Evolutionary conservation across 2,113 vertebrate species (phyloP), one percentile per base, ranked within the genome.

Genomic region (Martes martes): DNA sequence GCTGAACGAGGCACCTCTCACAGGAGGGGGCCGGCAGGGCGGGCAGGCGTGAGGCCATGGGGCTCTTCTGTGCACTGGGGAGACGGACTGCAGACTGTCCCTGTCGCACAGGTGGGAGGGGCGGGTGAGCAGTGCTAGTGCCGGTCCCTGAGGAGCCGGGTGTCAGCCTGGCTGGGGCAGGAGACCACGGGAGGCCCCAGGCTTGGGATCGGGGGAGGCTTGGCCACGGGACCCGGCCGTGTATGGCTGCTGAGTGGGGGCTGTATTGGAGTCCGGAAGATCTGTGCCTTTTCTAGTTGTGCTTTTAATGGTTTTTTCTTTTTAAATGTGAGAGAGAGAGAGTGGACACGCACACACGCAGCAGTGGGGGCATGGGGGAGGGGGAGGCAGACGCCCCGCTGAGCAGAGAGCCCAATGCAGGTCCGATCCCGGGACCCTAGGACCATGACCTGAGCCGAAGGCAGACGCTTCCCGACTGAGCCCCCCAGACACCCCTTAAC

Each of bases 261-360:
- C 42, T 13, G 4, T 28, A 3, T 76, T 45, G 28, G 28, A 31
- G 28, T 33, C 76, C 28, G 11, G 28, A 9, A 33, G 16, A 9
- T 15, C 74, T 10, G 26, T 47, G 74, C 15, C 28, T 2, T 28
- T 28, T 45, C 28, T 50, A 28, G 76, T 4, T 79, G 6, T 11
- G 45, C 6, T 50, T 47, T 47, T 79, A 63, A 14, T 16, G 28
- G 16, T 52, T 16, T 4, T 0, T 67, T 67, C 1, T 67, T 65
- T 31, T 33, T 16, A 6, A 59, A 31, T 16, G 16, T 18, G 16
- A n/a, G 65, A 18, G 2, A 47, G 63, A 65, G 65, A 31, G 63
- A 0, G 5, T 14, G 61, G 11, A 52, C 50, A 52, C 13, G 4
- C 63, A 1, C 28, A 33, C 28, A 0, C 8, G 65, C 1, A 0